Percentiles rank a stretch among this genome's conserved stretches.
These are phyloP conservation scores for Oligia fasciuncula DNA, from an alignment of 2,888 invertebrate genomes.

Conservation along the genomic window DNA sequence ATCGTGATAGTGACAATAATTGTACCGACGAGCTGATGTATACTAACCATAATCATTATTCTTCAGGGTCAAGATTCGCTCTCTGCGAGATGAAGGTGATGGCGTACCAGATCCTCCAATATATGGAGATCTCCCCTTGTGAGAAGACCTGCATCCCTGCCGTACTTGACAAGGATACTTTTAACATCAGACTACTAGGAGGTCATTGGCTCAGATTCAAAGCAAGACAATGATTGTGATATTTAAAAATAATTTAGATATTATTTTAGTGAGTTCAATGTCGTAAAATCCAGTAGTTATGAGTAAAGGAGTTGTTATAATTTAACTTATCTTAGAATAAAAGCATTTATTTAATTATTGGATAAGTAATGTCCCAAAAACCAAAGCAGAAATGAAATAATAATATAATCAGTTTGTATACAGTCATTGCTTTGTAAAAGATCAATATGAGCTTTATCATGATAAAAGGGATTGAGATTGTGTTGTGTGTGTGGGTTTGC, in stretches of 20 bases:
- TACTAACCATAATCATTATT: neutral
- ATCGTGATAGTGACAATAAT: neutral
- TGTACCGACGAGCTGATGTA: neutral
- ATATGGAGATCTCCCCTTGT: constrained; percentile 73
- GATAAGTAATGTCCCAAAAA: too few relatives aligned
- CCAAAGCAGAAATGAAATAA: neutral
- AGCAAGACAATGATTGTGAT: constrained; percentile 13
- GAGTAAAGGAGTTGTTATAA: neutral
- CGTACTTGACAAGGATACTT: constrained; percentile 64
- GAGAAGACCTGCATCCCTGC: constrained; percentile 73
- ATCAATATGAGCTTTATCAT: neutral
- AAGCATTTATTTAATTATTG: neutral
- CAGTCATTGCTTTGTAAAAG: neutral
- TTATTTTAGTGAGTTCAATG: neutral
- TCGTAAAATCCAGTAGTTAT: neutral
- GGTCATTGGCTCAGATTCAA: constrained; percentile 76
- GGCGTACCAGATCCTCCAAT: constrained; percentile 75
- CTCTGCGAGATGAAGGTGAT: constrained; percentile 81
- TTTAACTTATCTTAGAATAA: neutral
- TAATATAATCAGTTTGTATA: neutral
- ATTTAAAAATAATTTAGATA: neutral
- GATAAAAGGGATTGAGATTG: neutral
- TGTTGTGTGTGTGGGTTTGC: too few relatives aligned
- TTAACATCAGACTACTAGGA: constrained; percentile 72
- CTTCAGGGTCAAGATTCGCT: constrained; percentile 77